phyloP scores from a whole-genome alignment of 2,888 invertebrate species.

The Hirtodrosophila histrioides region DNA sequence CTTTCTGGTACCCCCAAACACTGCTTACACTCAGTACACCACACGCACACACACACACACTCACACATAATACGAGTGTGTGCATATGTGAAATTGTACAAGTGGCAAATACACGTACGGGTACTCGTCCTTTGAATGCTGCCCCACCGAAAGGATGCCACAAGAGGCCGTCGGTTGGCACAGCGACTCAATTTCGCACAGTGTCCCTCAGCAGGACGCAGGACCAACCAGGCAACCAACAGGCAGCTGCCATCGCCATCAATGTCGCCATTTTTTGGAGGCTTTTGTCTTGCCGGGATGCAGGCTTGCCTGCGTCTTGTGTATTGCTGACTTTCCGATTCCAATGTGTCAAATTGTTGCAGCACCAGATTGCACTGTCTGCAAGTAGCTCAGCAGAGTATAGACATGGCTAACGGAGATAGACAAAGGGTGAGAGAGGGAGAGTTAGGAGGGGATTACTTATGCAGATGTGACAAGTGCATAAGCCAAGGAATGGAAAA shows the following conservation, averaged over 20 bases:
- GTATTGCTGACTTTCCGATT: slow-evolving; percentile 70
- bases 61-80: background rate
- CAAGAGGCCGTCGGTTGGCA: slow-evolving; percentile 21
- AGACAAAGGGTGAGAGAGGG: background rate
- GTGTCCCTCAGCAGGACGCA: slow-evolving; percentile 29
- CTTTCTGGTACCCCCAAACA: background rate
- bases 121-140: slow-evolving; percentile 43
- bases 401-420: background rate
- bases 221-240: slow-evolving; percentile 1
- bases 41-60: background rate
- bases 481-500: slow-evolving; percentile 62
- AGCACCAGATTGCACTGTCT: slow-evolving; percentile 68
- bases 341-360: slow-evolving; percentile 74
- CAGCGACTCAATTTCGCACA: slow-evolving; percentile 60
- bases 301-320: slow-evolving; percentile 39
- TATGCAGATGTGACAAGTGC: slow-evolving; percentile 77
- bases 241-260: slow-evolving; percentile 13
- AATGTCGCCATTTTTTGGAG: slow-evolving; percentile 33
- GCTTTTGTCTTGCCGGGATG: slow-evolving; percentile 38
- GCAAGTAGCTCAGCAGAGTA: slow-evolving; percentile 37
- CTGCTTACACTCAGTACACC: slow-evolving; percentile 18
- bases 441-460: slow-evolving; percentile 2
- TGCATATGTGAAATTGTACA: slow-evolving; percentile 28
- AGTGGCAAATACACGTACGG: slow-evolving; percentile 46
- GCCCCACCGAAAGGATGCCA: slow-evolving; percentile 15